These are phyloP conservation scores for Melanostoma mellinum DNA, from an alignment of 2,888 invertebrate genomes.

Conservation along the genomic window DNA sequence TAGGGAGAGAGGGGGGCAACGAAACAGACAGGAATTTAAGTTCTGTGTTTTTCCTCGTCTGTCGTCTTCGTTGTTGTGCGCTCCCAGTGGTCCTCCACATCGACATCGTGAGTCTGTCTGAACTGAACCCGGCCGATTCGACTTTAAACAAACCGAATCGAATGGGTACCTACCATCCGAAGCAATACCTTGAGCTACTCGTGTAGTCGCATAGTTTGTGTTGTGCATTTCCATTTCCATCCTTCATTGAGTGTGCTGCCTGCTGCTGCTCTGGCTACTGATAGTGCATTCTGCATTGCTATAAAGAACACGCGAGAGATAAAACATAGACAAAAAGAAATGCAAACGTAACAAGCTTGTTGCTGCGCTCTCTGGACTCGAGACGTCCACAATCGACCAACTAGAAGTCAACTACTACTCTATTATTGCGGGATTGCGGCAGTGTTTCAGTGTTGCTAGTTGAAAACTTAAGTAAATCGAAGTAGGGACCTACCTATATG, in stretches of 20 bases:
- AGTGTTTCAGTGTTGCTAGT: constrained; percentile 22
- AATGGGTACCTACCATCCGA: constrained; percentile 2
- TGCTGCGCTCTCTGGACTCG: constrained; percentile 33
- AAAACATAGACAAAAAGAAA: constrained; percentile 19
- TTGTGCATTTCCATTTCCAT: constrained; percentile 50
- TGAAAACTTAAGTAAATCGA: too few relatives aligned
- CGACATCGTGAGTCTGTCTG: background rate
- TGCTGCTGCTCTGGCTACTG: constrained; percentile 4
- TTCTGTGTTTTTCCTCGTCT: constrained; percentile 62
- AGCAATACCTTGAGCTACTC: background rate
- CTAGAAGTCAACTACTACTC: background rate
- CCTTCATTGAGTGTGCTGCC: constrained; percentile 43
- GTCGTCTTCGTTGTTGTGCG: constrained; percentile 36
- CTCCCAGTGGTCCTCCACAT: constrained; percentile 2
- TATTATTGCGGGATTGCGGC: background rate
- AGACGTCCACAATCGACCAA: constrained; percentile 17
- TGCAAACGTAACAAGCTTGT: constrained; percentile 64
- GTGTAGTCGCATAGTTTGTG: constrained; percentile 14
- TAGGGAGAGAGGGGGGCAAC: constrained; percentile 7
- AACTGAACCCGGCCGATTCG: constrained; percentile 29
- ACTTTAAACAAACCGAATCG: constrained; percentile 45
- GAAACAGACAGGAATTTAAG: constrained; percentile 61
- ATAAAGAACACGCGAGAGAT: constrained; percentile 43
- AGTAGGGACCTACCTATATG: too few relatives aligned
- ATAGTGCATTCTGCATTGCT: constrained; percentile 55